Evolutionary conservation across 2,797 vertebrate genomes (phyloP).

Genomic region (Cynopterus sphinx): DNA sequence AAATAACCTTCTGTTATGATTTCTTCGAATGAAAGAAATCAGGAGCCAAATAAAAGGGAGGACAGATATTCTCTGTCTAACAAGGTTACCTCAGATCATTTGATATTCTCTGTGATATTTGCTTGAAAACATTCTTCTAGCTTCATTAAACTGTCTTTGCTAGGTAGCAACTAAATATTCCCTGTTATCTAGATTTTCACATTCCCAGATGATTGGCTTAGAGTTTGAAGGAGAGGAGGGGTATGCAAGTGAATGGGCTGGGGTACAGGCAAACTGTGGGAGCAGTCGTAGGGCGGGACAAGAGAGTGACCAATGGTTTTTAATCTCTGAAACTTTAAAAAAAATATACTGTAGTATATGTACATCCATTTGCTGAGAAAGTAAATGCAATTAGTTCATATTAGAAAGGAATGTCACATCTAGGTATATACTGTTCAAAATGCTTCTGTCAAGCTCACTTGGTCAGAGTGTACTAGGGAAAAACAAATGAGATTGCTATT

Average conservation of each 20-base stretch:
- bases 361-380: slow-evolving; percentile 77
- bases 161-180: slow-evolving; percentile 71
- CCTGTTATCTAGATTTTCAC: slow-evolving; percentile 29
- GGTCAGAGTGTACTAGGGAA: not conserved
- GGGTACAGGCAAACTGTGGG: too few relatives aligned
- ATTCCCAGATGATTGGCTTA: not conserved
- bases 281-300: not conserved
- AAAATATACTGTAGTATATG: not conserved
- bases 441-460: not conserved
- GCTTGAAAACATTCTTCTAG: slow-evolving; percentile 77
- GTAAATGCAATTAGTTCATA: slow-evolving; percentile 73
- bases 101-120: slow-evolving; percentile 80
- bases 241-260: not conserved
- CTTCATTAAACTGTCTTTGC: slow-evolving; percentile 77
- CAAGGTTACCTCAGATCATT: slow-evolving; percentile 65
- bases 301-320: not conserved
- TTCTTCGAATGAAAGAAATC: slow-evolving; percentile 78
- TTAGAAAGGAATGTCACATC: slow-evolving; percentile 74
- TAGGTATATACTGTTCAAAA: slow-evolving; percentile 26
- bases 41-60: slow-evolving; percentile 73
- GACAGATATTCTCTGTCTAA: slow-evolving; percentile 74
- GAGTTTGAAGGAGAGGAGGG: not conserved
- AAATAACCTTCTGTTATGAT: slow-evolving; percentile 72
- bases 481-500: not conserved
- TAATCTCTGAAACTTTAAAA: slow-evolving; percentile 65